Base-by-base conservation (phyloP, 1,140 invertebrate species). In the Bombus breviceps region DNA sequence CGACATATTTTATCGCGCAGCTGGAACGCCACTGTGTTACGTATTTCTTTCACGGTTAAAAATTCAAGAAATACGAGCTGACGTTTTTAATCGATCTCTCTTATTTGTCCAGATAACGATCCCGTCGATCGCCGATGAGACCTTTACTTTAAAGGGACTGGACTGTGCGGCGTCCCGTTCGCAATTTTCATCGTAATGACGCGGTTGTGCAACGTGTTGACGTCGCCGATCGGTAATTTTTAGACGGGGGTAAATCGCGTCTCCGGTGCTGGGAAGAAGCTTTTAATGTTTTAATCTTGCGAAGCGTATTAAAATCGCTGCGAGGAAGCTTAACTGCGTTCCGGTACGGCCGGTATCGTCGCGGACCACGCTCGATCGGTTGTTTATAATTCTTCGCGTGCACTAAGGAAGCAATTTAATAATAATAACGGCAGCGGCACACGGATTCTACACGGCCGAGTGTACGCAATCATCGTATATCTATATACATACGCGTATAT, bases 371-470 rank as follows among this genome's bases (percentile, higher is more conserved):
- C 37, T 47, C 83, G 83, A 83, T 66, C 78, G 64, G 53, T 89
- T 89, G 88, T 81, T 83, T 81, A 83, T 89, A 86, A 89, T 89
- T 78, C 87, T 83, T 76, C 84, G 83, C 83, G 83, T 64, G 77
- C 83, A 80, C 83, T 64, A 43, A 86, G 84, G 84, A 82, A 86
- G 79, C 84, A 86, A 86, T 86, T 86, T 86, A 75, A 81, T 86
- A 82, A 86, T 86, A 86, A 86, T 86, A 82, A 86, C 69, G 43
- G 84, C 83, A 66, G 47, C 79, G 57, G 47, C 71, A 69, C 79
- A 68, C 59, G 43, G 22, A 81, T 81, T 57, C 79, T 62, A 41
- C 62, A 22, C 43, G 41, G 39, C 41, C 25, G 15, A 53, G 57
- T n/a, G 71, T 57, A 59, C 66, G 59, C 79, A 57, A 81, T 80